Evolutionary conservation across 2,797 vertebrate species (phyloP).

Genomic region (Syngnathus acus): DNA sequence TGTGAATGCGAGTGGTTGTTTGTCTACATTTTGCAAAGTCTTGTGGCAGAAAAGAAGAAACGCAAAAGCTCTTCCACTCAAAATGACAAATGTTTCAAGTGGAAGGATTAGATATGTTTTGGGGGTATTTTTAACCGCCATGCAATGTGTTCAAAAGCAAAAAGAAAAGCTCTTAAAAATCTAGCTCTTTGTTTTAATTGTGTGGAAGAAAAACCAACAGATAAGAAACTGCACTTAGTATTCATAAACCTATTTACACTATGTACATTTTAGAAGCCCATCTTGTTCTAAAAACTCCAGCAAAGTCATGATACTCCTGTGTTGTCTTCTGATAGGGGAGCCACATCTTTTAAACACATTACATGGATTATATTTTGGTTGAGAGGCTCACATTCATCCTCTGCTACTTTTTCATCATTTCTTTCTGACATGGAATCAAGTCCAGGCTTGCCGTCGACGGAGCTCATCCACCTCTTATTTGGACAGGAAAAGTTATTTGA

Average conservation of each 20-base stretch:
- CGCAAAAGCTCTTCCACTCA: too few relatives aligned
- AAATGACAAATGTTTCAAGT: too few relatives aligned
- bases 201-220: not conserved
- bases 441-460: not conserved
- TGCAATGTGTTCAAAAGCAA: not conserved
- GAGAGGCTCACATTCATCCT: not conserved
- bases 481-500: not conserved
- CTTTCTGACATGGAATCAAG: not conserved
- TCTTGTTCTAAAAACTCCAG: not conserved
- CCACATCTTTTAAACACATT: not conserved
- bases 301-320: not conserved
- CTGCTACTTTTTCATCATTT: not conserved
- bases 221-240: not conserved
- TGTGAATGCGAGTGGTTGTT: too few relatives aligned
- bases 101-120: too few relatives aligned
- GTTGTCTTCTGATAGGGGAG: not conserved
- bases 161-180: not conserved
- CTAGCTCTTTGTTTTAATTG: not conserved
- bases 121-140: not conserved
- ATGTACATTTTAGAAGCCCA: not conserved
- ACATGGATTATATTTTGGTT: not conserved
- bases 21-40: too few relatives aligned
- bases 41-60: too few relatives aligned
- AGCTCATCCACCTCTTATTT: not conserved
- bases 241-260: not conserved